Base-by-base conservation (phyloP, 1,140 invertebrate species). In the Monochamus saltuarius region DNA sequence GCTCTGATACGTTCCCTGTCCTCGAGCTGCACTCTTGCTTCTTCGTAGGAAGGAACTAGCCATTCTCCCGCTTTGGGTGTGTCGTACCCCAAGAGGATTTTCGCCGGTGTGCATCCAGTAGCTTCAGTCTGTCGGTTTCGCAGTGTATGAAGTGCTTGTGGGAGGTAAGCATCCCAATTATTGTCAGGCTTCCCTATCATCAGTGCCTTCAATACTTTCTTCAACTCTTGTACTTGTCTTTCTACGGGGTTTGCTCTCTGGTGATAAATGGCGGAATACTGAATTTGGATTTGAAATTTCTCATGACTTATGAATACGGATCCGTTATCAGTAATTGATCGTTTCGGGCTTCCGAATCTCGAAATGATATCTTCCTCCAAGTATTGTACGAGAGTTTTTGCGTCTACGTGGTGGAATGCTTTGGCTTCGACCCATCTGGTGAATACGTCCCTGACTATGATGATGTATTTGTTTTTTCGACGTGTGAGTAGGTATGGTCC, bases 401-500 rank as follows among this genome's bases (percentile, higher is more conserved):
- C 29, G n/a, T 34, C 29, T 7, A 34, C 17, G 9, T 52, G 7
- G 11, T 8, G 13, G 7, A 47, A 17, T 10, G 45, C 7, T 19
- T n/a, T 7, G 0, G 56, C 56, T 29, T 58, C 56, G 11, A 58
- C 1, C 56, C 56, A 58, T 19, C 19, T 49, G 1, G 29, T 16
- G 29, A 58, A 58, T 10, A 37, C 14, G 16, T 50, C 56, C 4
- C 14, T 17, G 1, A 58, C 16, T 13, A 58, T 14, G 0, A 58
- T 49, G 0, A 58, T 17, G 37, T 49, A 50, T 14, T 39, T 47
- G n/a, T 50, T 49, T 7, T 58, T 17, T 14, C 17, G 29, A 8
- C 35, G 7, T 4, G 22, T 14, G n/a, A n/a, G n/a, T 11, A 35
- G 22, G 10, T 52, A 52, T 6, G 50, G 50, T 7, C 50, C 50